Evolutionary conservation across 2,888 invertebrate species (phyloP).

Genomic region (Heliconius ismenius): DNA sequence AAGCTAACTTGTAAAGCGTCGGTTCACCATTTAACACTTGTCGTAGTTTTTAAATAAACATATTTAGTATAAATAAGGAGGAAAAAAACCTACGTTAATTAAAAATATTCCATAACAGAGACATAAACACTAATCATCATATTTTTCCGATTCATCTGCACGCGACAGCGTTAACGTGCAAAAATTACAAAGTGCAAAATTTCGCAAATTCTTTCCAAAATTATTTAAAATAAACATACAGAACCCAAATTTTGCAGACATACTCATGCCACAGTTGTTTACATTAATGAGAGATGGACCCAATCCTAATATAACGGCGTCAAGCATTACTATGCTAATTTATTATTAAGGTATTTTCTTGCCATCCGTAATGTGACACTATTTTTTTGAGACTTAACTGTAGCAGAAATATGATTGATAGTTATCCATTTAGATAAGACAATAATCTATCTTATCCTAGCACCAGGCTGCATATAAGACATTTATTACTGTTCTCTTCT

Average conservation of each 20-base stretch:
- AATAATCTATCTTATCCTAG: constrained; percentile 47
- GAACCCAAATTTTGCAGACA: constrained; percentile 30
- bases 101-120: not conserved
- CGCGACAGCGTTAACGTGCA: not conserved
- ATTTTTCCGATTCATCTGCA: not conserved
- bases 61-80: not conserved
- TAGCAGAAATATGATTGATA: constrained; percentile 80
- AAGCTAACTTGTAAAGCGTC: too few relatives aligned
- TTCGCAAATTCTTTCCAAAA: not conserved
- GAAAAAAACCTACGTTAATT: not conserved
- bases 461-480: constrained; percentile 15
- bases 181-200: not conserved
- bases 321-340: constrained; percentile 79
- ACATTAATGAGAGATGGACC: constrained; percentile 75
- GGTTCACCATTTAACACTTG: not conserved
- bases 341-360: constrained; percentile 79
- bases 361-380: constrained; percentile 79
- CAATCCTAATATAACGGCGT: constrained; percentile 77
- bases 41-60: not conserved
- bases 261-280: constrained; percentile 53
- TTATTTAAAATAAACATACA: constrained; percentile 20
- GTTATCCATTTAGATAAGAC: constrained; percentile 68
- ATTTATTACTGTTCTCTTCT: constrained; percentile 14
- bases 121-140: not conserved
- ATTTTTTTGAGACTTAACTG: constrained; percentile 78